These are phyloP conservation scores for Lethrus apterus DNA, from an alignment of 1,140 invertebrate genomes.

Conservation along the genomic window DNA sequence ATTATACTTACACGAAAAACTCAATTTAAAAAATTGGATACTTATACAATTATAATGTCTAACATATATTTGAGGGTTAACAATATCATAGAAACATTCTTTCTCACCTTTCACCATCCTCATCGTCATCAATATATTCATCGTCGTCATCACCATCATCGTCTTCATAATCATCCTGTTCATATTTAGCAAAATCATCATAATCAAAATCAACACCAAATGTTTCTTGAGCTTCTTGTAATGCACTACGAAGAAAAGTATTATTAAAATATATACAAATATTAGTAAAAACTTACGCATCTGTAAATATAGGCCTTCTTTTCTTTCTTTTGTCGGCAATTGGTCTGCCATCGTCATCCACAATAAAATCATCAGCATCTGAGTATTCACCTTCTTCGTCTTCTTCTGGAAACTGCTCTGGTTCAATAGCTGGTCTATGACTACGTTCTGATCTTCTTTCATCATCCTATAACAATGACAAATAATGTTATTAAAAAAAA, in stretches of 20 bases:
- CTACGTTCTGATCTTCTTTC: constrained; percentile 65
- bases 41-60: no score
- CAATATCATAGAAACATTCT: not conserved
- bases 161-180: constrained; percentile 80
- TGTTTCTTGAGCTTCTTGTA: constrained; percentile 98
- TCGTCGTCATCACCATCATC: constrained; percentile 71
- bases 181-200: constrained; percentile 88
- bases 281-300: constrained; percentile 61
- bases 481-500: constrained; percentile 2
- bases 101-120: constrained; percentile 42
- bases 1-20: not conserved
- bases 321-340: constrained; percentile 83
- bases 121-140: constrained; percentile 41
- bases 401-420: constrained; percentile 65
- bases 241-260: constrained; percentile 50
- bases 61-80: no score
- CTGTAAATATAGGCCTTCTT: constrained; percentile 81
- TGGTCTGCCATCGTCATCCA: constrained; percentile 90
- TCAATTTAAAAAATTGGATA: constrained; percentile 10
- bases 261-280: constrained; percentile 11
- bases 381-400: constrained; percentile 72
- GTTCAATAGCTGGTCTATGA: constrained; percentile 55
- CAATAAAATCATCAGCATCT: constrained; percentile 95
- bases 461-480: constrained; percentile 55
- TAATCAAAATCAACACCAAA: constrained; percentile 99